Evolutionary conservation across 2,113 vertebrate species (phyloP).

Genomic region (Verasper variegatus): DNA sequence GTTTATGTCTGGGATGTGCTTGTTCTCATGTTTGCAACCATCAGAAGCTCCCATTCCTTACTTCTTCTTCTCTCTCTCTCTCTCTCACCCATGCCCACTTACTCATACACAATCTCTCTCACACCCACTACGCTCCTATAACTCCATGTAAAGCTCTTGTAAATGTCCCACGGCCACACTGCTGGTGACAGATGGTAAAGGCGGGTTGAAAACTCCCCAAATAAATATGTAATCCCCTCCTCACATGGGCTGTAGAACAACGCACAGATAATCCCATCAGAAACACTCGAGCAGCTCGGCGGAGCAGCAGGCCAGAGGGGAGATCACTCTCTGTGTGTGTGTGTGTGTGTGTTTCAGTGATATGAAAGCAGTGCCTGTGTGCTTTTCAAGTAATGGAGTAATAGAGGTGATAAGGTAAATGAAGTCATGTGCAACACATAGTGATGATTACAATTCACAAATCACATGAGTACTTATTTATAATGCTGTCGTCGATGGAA

Average conservation of each 20-base stretch:
- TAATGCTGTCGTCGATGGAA: slow-evolving; percentile 4
- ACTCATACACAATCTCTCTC: slow-evolving; percentile 8
- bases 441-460: slow-evolving; percentile 17
- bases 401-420: slow-evolving; percentile 3
- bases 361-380: slow-evolving; percentile 13
- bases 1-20: neutral
- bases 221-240: slow-evolving; percentile 80
- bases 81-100: slow-evolving; percentile 1
- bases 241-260: slow-evolving; percentile 72
- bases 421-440: neutral
- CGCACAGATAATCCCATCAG: slow-evolving; percentile 65
- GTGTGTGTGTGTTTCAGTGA: neutral
- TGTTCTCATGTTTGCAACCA: neutral
- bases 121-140: slow-evolving; percentile 17
- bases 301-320: slow-evolving; percentile 21
- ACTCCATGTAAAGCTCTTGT: slow-evolving; percentile 39
- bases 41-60: neutral
- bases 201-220: slow-evolving; percentile 70
- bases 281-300: slow-evolving; percentile 34
- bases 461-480: slow-evolving; percentile 15
- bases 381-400: neutral
- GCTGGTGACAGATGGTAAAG: slow-evolving; percentile 75
- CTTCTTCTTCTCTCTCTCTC: neutral
- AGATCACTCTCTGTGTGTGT: slow-evolving; percentile 13
- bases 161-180: slow-evolving; percentile 46